Evolutionary conservation across 2,888 invertebrate genomes (phyloP).

Genomic region (Eristalis tenax): DNA sequence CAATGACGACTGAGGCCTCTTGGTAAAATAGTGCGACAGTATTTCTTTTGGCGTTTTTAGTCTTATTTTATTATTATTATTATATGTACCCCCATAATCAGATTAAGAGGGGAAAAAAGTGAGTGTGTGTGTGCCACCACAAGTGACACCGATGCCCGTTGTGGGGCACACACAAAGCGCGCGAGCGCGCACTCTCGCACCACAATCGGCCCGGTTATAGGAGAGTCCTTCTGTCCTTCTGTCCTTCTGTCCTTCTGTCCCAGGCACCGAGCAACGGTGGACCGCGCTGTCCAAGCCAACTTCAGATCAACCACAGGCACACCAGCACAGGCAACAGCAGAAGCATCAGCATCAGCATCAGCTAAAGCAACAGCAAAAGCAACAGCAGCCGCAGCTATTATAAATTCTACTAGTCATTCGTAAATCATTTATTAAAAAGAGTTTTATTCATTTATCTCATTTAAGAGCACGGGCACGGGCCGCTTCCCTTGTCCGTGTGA

Average conservation of each 20-base stretch:
- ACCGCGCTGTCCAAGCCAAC: too few relatives aligned
- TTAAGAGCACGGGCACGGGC: constrained; percentile 38
- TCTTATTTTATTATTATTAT: constrained; percentile 31
- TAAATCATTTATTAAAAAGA: constrained; percentile 71
- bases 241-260: too few relatives aligned
- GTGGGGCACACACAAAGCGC: constrained; percentile 49
- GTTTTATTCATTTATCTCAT: constrained; percentile 66
- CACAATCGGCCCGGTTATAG: constrained; percentile 14
- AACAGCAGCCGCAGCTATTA: constrained; percentile 53
- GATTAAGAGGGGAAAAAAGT: constrained; percentile 49
- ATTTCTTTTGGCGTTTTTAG: constrained; percentile 12
- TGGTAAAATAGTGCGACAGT: constrained; percentile 47
- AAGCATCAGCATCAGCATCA: not conserved
- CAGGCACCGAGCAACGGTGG: not conserved
- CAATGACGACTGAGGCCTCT: constrained; percentile 19
- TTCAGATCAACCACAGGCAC: not conserved
- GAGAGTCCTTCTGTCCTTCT: not conserved
- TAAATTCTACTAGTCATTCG: constrained; percentile 70
- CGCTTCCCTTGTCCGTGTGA: constrained; percentile 15
- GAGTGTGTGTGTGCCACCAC: constrained; percentile 64
- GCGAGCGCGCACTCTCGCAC: not conserved
- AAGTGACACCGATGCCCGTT: constrained; percentile 44
- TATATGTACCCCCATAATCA: constrained; percentile 62
- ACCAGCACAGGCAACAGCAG: not conserved
- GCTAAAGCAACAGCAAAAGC: constrained; percentile 12